A percentile compares a stretch with the other conserved stretches of the same genome.
These are phyloP conservation scores for Bombycilla garrulus DNA, from an alignment of 2,113 vertebrate genomes.

Conservation along the genomic window DNA sequence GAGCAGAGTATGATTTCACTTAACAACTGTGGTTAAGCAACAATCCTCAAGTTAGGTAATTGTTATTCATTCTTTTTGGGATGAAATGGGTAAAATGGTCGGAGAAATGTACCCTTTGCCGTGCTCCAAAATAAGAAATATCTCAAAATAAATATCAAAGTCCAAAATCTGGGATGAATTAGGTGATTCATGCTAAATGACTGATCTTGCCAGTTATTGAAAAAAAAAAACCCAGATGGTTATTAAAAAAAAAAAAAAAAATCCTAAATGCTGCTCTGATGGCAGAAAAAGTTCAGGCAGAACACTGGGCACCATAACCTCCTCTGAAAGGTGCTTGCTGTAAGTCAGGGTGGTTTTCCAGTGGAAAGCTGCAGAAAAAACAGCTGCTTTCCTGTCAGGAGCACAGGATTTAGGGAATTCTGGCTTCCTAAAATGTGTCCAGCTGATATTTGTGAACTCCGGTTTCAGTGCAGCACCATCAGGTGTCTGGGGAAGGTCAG, in stretches of 20 bases:
- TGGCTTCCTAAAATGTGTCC: background rate
- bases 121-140: constrained; percentile 20
- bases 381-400: background rate
- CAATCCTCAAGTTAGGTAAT: background rate
- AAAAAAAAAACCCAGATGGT: background rate
- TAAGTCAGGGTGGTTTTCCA: background rate
- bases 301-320: background rate
- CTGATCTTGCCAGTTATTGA: background rate
- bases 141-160: constrained; percentile 39
- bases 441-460: background rate
- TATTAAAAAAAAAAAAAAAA: background rate
- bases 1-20: constrained; percentile 14
- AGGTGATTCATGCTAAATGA: constrained; percentile 38
- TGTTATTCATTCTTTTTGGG: constrained; percentile 6
- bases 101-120: constrained; percentile 16
- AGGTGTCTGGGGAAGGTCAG: background rate
- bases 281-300: background rate
- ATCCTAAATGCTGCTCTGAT: background rate
- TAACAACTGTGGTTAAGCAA: background rate
- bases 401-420: background rate
- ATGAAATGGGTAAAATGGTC: background rate
- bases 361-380: background rate
- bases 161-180: constrained; percentile 44
- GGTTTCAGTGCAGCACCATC: background rate
- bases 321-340: background rate